Percentiles rank a stretch among this genome's conserved stretches.
These are phyloP conservation scores for Odobenus rosmarus DNA, from an alignment of 2,113 vertebrate genomes.

Conservation along the genomic window DNA sequence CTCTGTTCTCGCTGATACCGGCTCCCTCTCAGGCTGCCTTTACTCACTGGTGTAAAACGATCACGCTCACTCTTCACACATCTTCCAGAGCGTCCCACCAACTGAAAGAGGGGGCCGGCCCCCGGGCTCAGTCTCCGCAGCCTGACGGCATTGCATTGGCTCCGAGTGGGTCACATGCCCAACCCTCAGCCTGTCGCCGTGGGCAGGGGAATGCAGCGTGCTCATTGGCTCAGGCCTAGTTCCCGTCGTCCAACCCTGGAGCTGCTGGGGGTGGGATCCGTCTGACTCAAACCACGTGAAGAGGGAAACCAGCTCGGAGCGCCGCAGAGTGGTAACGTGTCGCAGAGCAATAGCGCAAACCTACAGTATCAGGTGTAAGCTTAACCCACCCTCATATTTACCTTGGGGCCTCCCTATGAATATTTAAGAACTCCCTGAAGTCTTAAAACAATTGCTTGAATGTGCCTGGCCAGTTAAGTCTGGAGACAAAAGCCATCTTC, in stretches of 20 bases:
- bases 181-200: background rate
- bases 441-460: background rate
- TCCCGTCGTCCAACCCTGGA: background rate
- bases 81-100: background rate
- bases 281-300: background rate
- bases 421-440: background rate
- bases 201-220: background rate
- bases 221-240: background rate
- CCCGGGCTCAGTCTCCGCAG: background rate
- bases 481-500: background rate
- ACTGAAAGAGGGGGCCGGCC: background rate
- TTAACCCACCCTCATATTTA: accelerated
- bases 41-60: background rate
- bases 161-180: background rate
- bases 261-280: background rate
- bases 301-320: background rate
- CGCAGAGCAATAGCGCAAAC: background rate
- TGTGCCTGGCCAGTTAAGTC: background rate
- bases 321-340: background rate
- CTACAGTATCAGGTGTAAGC: too few species aligned
- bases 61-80: background rate
- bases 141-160: background rate
- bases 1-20: background rate
- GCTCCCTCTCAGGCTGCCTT: background rate
- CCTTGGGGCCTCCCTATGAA: background rate